phyloP scores from a whole-genome alignment of 2,113 vertebrate species.

The Tetrao urogallus region DNA sequence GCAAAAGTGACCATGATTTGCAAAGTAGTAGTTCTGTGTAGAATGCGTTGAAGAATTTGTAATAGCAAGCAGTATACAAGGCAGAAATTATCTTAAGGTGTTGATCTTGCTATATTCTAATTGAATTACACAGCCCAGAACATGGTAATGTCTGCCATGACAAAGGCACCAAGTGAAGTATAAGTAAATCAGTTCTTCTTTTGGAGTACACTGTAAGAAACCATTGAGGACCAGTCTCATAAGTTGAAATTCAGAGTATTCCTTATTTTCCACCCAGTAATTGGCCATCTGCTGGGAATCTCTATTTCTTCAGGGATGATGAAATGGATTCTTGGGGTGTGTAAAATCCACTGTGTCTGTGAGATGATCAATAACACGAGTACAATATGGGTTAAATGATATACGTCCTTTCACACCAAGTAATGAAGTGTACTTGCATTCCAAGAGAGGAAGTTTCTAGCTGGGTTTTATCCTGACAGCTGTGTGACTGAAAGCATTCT shows the following conservation, averaged over 20 bases:
- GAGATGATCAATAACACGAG: background rate
- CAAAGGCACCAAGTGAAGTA: background rate
- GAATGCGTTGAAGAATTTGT: background rate
- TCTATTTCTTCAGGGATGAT: background rate
- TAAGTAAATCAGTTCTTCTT: background rate
- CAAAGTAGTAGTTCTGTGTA: background rate
- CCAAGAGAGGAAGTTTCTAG: background rate
- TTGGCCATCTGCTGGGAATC: background rate
- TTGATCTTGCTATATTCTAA: background rate
- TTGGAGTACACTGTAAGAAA: background rate
- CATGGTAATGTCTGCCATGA: background rate
- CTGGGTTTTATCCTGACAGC: background rate
- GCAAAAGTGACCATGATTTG: background rate
- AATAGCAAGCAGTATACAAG: background rate
- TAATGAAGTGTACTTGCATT: background rate
- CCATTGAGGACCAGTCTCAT: background rate
- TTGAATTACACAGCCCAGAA: background rate
- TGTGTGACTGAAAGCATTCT: background rate
- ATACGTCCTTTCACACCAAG: background rate
- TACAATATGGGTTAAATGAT: background rate
- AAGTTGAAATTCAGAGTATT: background rate
- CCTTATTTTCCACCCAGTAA: background rate
- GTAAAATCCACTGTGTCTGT: background rate
- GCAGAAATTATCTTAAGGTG: background rate
- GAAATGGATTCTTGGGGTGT: background rate